Percentiles rank a stretch among this genome's conserved stretches.
Evolutionary conservation across 2,888 invertebrate species (phyloP).

Genomic region (Agonopterix arenella): DNA sequence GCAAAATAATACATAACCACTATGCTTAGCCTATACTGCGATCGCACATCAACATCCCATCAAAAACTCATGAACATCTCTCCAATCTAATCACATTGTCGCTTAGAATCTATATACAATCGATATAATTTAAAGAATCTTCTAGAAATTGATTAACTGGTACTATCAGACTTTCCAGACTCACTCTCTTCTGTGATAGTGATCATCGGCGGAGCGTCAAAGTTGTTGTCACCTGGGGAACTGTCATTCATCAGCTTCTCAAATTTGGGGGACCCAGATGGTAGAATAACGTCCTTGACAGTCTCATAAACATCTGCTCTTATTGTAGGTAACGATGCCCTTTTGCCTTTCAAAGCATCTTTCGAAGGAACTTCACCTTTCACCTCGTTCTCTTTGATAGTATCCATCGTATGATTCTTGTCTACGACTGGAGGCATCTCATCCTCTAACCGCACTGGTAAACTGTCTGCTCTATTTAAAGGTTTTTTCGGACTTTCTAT

Average conservation of each 20-base stretch:
- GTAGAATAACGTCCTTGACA: conserved; percentile 70
- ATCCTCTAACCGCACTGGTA: conserved; percentile 73
- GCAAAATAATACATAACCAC: not conserved
- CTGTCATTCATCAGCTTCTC: conserved; percentile 75
- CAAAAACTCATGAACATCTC: conserved; percentile 12
- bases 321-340: conserved; percentile 60
- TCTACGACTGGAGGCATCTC: conserved; percentile 35
- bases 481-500: conserved; percentile 61
- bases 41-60: conserved; percentile 4
- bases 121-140: conserved; percentile 19
- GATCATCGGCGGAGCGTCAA: conserved; percentile 60
- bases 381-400: conserved; percentile 56
- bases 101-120: conserved; percentile 35
- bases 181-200: conserved; percentile 70
- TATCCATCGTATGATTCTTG: conserved; percentile 39
- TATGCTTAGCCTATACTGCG: not conserved
- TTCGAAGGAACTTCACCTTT: conserved; percentile 23
- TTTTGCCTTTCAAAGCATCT: conserved; percentile 49
- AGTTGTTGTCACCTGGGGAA: conserved; percentile 51
- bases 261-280: conserved; percentile 75
- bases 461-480: conserved; percentile 71
- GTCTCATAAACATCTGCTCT: conserved; percentile 74
- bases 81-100: conserved; percentile 15
- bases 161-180: conserved; percentile 52
- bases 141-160: conserved; percentile 61